Evolutionary conservation across 1,140 invertebrate species (phyloP).

Genomic region (Procambarus virginalis): DNA sequence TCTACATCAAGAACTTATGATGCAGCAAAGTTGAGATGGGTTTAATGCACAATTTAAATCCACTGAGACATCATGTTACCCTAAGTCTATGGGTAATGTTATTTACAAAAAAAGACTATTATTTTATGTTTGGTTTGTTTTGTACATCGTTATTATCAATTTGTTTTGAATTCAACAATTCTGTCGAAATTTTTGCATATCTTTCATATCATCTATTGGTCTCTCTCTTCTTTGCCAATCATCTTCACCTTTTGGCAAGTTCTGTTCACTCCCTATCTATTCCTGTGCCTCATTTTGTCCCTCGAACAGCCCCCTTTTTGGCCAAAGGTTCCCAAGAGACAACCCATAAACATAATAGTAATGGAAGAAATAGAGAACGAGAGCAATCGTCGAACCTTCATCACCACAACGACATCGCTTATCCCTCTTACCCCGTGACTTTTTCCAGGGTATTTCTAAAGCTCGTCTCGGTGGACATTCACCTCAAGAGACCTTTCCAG

Average conservation of each 20-base stretch:
- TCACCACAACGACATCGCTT: neutral
- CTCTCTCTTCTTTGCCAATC: neutral
- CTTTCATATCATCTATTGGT: neutral
- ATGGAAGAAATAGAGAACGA: neutral
- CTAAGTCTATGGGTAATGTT: too few relatives aligned
- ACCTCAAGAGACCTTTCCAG: neutral
- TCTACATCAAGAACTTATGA: conserved; percentile 21
- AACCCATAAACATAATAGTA: neutral
- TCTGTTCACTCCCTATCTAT: neutral
- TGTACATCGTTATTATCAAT: too few relatives aligned
- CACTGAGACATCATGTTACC: too few relatives aligned
- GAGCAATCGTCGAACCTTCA: neutral
- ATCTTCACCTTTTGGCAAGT: neutral
- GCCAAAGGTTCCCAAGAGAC: neutral
- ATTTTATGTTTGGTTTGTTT: too few relatives aligned
- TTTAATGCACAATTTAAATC: too few relatives aligned
- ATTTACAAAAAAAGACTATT: too few relatives aligned
- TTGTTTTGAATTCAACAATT: neutral
- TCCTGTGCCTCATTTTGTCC: neutral
- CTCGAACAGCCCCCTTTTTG: too few relatives aligned
- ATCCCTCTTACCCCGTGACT: neutral
- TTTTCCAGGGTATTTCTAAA: conserved; percentile 1
- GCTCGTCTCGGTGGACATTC: neutral
- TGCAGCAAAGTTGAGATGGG: conserved; percentile 16
- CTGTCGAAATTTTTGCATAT: neutral